phyloP scores from a whole-genome alignment of 2,888 invertebrate genomes.

The Conus canariensis region DNA sequence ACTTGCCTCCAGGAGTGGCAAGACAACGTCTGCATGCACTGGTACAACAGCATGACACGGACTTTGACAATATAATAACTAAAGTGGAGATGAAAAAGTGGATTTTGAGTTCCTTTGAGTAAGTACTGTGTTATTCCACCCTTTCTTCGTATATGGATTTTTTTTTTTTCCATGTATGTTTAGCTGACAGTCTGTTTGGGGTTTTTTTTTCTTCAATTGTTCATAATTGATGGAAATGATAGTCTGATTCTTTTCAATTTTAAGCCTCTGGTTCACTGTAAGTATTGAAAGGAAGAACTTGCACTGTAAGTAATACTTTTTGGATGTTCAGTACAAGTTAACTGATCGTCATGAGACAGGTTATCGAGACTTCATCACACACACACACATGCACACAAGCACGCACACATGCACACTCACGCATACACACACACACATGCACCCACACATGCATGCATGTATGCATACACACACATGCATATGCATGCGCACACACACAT shows the following conservation, averaged over 20 bases:
- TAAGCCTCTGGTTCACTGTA: too few species aligned
- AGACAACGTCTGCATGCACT: constrained; percentile 60
- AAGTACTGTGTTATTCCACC: not conserved
- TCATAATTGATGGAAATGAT: not conserved
- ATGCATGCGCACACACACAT: constrained; percentile 2
- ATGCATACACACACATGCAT: not conserved
- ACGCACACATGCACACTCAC: too few species aligned
- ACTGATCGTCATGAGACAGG: too few species aligned
- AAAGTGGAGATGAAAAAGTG: constrained; percentile 35
- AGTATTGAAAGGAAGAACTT: too few species aligned
- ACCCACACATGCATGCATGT: not conserved
- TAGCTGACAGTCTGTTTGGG: too few species aligned
- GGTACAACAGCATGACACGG: constrained; percentile 84
- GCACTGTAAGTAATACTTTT: too few species aligned
- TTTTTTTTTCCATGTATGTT: too few species aligned
- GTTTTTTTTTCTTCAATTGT: not conserved
- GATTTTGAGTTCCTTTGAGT: constrained; percentile 32
- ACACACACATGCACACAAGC: too few species aligned
- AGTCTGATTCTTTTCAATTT: too few species aligned
- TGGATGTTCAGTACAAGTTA: too few species aligned
- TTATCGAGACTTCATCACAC: too few species aligned
- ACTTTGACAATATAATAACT: constrained; percentile 86
- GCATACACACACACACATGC: not conserved
- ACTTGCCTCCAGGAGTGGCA: constrained; percentile 17
- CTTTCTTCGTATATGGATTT: not conserved